Base-by-base conservation (phyloP, 2,888 invertebrate genomes). In the Pyrrhia umbra region DNA sequence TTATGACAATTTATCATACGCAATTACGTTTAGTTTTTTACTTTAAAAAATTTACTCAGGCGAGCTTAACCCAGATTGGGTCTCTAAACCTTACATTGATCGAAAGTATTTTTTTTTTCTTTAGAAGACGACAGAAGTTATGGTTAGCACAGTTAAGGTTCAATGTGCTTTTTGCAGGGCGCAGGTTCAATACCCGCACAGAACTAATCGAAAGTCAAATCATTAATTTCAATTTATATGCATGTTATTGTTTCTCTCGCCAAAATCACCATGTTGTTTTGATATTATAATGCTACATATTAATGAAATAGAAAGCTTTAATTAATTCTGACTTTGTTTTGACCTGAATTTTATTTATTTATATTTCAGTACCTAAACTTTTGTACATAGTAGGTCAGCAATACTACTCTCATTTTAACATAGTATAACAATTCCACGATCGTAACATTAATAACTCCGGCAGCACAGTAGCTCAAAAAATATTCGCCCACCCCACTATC, bases 381-480 rank as follows among this genome's bases (percentile, higher is more conserved):
- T n/a, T 13, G 5, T 43, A 2, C 5, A 13, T 34, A 5, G n/a
- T n/a, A n/a, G 13, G n/a, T 34, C 5, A n/a, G 34, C 10, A 34
- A 34, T n/a, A 10, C 16, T 25, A 1, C 18, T 15, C 10, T 25
- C 10, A 47, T 37, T 10, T 43, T 15, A 39, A 68, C 34, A 23
- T 10, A 23, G 8, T 8, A 39, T 23, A 21, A 54, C 5, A 37
- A 20, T 37, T 27, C 15, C 9, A 9, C 20, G 37, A 15, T 43
- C 20, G 13, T 1, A 40, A 50, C 50, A 74, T 74, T 56, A 49
- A 68, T 74, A 74, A 57, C 25, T n/a, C 9, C 16, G 8, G 10
- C 25, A 37, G 9, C 13, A 45, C 40, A 61, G 34, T 40, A 42
- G 40, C 64, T 43, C 18, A 58, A 56, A 59, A 75, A 60, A 51